Evolutionary conservation across 1,140 invertebrate genomes (phyloP), one percentile per base, ranked within the genome.

Genomic region (Drosophila micromelanica): DNA sequence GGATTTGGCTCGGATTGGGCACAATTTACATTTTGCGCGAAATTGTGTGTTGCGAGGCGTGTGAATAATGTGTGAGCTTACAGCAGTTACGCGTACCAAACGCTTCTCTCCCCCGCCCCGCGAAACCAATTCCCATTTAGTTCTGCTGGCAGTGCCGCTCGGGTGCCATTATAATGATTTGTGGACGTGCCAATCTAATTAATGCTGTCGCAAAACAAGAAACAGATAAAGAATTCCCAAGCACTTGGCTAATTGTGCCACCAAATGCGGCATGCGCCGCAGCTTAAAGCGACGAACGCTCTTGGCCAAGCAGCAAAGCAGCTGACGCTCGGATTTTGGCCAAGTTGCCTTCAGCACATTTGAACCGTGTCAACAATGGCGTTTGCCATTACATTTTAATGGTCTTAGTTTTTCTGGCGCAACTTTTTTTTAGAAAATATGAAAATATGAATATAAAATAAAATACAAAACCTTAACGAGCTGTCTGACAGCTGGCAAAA

Each of bases 31-130:
- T 89, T 84, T 84, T 59, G 55, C 38, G 73, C 79, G 62, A 87
- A 87, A 84, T 89, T 87, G 76, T 80, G 80, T 71, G 85, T 87
- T 62, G 54, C 67, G 76, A 69, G 73, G 79, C 79, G 84, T 80
- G 85, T 89, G 80, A 89, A 89, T 89, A 89, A 89, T 89, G 84
- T 89, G 84, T 84, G 76, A 76, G 82, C 82, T 87, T 89, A 87
- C 59, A 64, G 64, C 65, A 61, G 49, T 81, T 64, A 63, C 59
- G 37, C 13, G 12, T 12, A n/a, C 17, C 60, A 27, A 32, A 23
- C 7, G 35, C 32, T 9, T n/a, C 38, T 5, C 3, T 0, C 13
- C 43, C 11, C 43, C 4, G 6, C 23, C n/a, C 5, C n/a, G 3
- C 49, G 17, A 30, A n/a, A n/a, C 37, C 12, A 9, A 9, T 45